phyloP scores from a whole-genome alignment of 2,113 vertebrate genomes.

The Columbina picui region DNA sequence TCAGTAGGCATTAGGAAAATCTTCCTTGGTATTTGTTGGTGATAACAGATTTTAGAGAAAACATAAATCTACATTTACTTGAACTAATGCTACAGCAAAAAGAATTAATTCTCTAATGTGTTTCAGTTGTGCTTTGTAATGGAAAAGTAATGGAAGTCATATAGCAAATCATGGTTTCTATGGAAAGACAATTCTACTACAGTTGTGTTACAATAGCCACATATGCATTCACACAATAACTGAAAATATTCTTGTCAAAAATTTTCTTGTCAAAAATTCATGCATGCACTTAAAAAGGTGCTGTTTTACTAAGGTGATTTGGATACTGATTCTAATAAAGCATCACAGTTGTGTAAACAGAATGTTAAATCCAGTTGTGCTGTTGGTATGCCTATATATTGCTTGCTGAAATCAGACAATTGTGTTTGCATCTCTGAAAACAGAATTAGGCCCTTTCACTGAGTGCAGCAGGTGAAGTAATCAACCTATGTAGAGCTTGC shows the following conservation, averaged over 20 bases:
- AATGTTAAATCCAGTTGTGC: background rate
- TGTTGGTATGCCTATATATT: background rate
- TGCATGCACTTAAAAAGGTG: background rate
- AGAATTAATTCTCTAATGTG: background rate
- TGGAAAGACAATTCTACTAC: background rate
- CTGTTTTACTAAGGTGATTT: background rate
- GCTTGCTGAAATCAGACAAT: background rate
- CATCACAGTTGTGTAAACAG: background rate
- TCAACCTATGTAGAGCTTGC: background rate
- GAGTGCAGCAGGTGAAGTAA: conserved; percentile 11
- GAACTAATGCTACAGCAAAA: background rate
- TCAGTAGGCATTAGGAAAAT: background rate
- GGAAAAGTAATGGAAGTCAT: background rate
- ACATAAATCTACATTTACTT: background rate
- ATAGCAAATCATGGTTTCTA: background rate
- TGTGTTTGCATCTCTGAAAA: background rate
- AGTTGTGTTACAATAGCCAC: background rate
- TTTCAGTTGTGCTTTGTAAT: background rate
- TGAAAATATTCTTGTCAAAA: background rate
- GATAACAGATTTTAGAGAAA: background rate
- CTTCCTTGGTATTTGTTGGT: background rate
- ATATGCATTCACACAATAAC: background rate
- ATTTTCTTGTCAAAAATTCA: background rate
- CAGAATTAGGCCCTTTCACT: background rate
- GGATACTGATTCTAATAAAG: background rate